Percentiles rank a stretch among this genome's conserved stretches.
Evolutionary conservation across 2,888 invertebrate genomes (phyloP).

Genomic region (Sinodicranocentrus sp.): DNA sequence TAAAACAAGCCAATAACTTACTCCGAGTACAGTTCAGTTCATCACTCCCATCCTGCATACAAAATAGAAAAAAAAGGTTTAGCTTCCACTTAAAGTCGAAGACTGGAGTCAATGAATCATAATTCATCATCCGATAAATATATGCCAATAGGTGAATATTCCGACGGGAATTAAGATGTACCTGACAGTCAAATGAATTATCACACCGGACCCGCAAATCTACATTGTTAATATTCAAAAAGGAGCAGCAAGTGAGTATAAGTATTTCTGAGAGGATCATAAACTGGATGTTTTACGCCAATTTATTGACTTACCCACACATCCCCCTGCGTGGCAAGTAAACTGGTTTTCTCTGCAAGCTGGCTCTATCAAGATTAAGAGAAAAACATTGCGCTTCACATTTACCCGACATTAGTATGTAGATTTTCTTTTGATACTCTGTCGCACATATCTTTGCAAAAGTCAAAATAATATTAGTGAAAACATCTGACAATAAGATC

Average conservation of each 20-base stretch:
- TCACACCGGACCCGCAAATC: slow-evolving; percentile 65
- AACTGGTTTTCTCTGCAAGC: slow-evolving; percentile 71
- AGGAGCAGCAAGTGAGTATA: not conserved
- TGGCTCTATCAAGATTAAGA: slow-evolving; percentile 48
- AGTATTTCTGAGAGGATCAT: not conserved
- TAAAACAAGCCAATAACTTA: slow-evolving; percentile 45
- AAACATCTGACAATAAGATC: slow-evolving; percentile 11
- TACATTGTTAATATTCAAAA: slow-evolving; percentile 22
- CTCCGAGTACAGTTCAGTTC: slow-evolving; percentile 80
- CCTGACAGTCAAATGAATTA: slow-evolving; percentile 64
- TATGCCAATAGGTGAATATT: slow-evolving; percentile 22
- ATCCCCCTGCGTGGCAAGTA: slow-evolving; percentile 81
- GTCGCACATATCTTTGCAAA: slow-evolving; percentile 78
- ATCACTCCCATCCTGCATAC: slow-evolving; percentile 80
- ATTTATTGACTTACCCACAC: slow-evolving; percentile 79
- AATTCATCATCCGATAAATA: not conserved
- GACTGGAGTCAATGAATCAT: not conserved
- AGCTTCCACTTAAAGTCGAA: not conserved
- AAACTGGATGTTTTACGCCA: slow-evolving; percentile 25
- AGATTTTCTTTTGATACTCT: slow-evolving; percentile 36
- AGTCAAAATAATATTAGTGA: slow-evolving; percentile 77
- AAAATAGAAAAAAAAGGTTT: slow-evolving; percentile 9
- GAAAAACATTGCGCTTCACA: not conserved
- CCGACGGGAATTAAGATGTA: slow-evolving; percentile 17
- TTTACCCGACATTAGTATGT: no score